A percentile compares a stretch with the other conserved stretches of the same genome.
These are phyloP conservation scores for Lithophane leautieri DNA, from an alignment of 2,888 invertebrate genomes.

Conservation along the genomic window DNA sequence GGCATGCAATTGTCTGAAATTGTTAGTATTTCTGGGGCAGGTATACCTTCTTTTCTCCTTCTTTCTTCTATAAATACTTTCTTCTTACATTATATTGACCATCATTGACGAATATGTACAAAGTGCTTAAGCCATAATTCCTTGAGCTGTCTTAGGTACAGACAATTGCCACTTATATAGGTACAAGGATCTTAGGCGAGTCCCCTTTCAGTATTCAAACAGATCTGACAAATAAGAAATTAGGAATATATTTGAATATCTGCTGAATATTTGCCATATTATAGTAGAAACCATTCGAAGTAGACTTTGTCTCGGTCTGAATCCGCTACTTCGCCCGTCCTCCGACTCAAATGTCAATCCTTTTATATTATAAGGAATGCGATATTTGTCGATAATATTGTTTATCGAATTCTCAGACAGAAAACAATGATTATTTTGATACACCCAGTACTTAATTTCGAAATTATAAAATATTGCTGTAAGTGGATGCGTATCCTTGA, in stretches of 20 bases:
- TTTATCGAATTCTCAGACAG: slow-evolving; percentile 40
- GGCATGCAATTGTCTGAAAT: background rate
- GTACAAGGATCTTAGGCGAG: slow-evolving; percentile 27
- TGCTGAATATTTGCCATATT: slow-evolving; percentile 83
- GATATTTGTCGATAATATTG: slow-evolving; percentile 52
- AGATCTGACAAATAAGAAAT: slow-evolving; percentile 68
- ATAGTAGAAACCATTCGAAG: slow-evolving; percentile 78
- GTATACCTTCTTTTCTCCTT: background rate
- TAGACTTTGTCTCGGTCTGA: slow-evolving; percentile 85
- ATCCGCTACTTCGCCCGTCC: slow-evolving; percentile 86
- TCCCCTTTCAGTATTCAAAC: slow-evolving; percentile 55
- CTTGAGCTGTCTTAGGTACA: background rate
- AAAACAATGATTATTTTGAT: background rate
- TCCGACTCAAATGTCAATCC: slow-evolving; percentile 88
- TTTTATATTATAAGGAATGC: slow-evolving; percentile 84
- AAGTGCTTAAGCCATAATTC: background rate
- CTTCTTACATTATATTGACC: background rate
- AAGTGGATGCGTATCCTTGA: too few species aligned
- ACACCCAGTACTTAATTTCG: too few species aligned
- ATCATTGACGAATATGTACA: background rate
- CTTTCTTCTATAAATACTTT: background rate
- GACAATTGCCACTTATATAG: slow-evolving; percentile 19
- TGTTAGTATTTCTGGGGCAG: background rate
- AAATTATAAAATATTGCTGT: too few species aligned
- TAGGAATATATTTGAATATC: slow-evolving; percentile 79